A percentile compares a stretch with the other conserved stretches of the same genome.
Conservation (phyloP, 2,797 vertebrate species). For the Melanotaenia pygmaea region DNA sequence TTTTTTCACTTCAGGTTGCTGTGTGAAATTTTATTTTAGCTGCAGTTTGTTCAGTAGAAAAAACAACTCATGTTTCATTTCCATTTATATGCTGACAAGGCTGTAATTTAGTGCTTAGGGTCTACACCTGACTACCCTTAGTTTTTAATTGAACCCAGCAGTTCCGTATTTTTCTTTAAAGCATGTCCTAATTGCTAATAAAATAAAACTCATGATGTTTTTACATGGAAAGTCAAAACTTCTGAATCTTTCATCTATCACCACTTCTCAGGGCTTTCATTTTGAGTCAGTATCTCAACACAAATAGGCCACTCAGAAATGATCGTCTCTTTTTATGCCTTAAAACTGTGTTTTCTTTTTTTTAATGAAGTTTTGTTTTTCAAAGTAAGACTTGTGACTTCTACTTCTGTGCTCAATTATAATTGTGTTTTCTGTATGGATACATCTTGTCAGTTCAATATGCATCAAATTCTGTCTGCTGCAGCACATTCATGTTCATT, state of each 20-base stretch:
- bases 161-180: neutral
- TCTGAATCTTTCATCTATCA: neutral
- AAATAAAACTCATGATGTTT: neutral
- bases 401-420: too few species aligned
- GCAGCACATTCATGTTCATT: too few species aligned
- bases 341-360: too few species aligned
- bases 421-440: too few species aligned
- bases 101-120: neutral
- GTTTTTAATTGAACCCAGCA: neutral
- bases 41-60: neutral
- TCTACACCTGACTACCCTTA: neutral
- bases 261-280: neutral
- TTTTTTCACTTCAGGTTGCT: slow-evolving; percentile 8
- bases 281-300: neutral
- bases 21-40: slow-evolving; percentile 1
- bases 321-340: neutral
- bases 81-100: neutral
- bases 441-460: too few species aligned
- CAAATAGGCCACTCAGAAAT: neutral
- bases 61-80: neutral
- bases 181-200: neutral
- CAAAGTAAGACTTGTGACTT: too few species aligned
- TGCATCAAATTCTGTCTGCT: too few species aligned
- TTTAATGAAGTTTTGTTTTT: too few species aligned
- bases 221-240: neutral